Evolutionary conservation across 2,797 vertebrate species (phyloP).

Genomic region (Ctenopoma multispine): DNA sequence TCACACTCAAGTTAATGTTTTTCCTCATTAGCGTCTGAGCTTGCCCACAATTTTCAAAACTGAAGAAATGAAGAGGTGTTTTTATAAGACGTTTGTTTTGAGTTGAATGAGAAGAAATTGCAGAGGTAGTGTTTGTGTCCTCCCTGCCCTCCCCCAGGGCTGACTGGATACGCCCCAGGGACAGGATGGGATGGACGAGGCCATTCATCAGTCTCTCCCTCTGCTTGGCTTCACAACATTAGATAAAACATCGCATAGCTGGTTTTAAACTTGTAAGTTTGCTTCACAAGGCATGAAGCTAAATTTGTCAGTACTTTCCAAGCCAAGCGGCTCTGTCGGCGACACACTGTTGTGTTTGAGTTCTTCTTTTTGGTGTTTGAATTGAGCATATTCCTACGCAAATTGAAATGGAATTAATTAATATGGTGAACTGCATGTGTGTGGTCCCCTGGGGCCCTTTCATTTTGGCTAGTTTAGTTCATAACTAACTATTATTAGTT

Average conservation of each 20-base stretch:
- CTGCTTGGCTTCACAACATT: constrained; percentile 32
- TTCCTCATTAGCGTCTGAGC: not conserved
- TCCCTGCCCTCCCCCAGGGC: constrained; percentile 70
- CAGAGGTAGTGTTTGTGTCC: constrained; percentile 61
- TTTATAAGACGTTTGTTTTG: constrained; percentile 57
- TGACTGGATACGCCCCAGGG: constrained; percentile 68
- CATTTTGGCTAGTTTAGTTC: not conserved
- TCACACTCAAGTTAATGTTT: not conserved
- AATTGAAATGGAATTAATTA: not conserved
- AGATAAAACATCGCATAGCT: constrained; percentile 24
- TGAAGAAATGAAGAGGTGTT: constrained; percentile 25
- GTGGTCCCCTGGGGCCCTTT: not conserved
- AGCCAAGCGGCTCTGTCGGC: too few relatives aligned
- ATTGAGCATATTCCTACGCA: not conserved
- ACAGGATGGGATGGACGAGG: constrained; percentile 65
- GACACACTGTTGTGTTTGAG: not conserved
- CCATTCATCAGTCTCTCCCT: constrained; percentile 63
- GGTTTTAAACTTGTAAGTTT: not conserved
- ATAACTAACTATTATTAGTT: too few relatives aligned
- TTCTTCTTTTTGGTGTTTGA: not conserved
- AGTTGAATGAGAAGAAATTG: constrained; percentile 70
- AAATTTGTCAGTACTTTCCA: not conserved
- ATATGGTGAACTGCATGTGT: not conserved
- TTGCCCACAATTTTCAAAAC: constrained; percentile 13
- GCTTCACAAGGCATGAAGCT: not conserved